These are phyloP conservation scores for Apteryx mantelli DNA, from an alignment of 2,113 vertebrate species.

Conservation along the genomic window DNA sequence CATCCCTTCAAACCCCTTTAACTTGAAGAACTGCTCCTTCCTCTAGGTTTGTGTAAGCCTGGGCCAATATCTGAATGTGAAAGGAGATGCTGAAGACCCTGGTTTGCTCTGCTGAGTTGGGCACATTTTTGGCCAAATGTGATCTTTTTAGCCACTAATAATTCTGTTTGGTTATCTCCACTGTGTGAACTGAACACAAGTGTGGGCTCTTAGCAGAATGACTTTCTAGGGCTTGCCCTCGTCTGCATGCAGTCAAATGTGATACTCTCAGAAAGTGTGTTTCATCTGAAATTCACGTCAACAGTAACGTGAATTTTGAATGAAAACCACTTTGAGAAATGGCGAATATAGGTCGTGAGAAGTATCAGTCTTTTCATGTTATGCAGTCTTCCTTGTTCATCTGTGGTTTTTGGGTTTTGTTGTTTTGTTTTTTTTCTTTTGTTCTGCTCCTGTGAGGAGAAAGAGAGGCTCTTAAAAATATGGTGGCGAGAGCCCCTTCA, in stretches of 20 bases:
- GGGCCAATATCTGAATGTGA: neutral
- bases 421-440: neutral
- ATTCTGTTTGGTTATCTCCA: neutral
- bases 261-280: neutral
- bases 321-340: neutral
- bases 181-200: rapidly evolving
- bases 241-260: neutral
- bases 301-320: neutral
- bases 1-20: neutral
- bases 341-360: neutral
- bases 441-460: neutral
- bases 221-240: neutral
- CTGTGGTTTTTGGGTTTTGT: neutral
- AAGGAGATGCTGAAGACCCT: neutral
- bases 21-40: neutral
- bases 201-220: neutral
- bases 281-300: neutral
- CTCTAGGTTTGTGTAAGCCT: neutral
- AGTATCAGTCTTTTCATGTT: neutral
- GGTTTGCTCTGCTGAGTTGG: neutral
- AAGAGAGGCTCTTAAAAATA: neutral
- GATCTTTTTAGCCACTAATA: neutral
- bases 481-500: neutral
- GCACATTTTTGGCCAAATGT: rapidly evolving
- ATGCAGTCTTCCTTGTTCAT: neutral